These are phyloP conservation scores for Sprattus sprattus DNA, from an alignment of 2,113 vertebrate species.

Conservation along the genomic window DNA sequence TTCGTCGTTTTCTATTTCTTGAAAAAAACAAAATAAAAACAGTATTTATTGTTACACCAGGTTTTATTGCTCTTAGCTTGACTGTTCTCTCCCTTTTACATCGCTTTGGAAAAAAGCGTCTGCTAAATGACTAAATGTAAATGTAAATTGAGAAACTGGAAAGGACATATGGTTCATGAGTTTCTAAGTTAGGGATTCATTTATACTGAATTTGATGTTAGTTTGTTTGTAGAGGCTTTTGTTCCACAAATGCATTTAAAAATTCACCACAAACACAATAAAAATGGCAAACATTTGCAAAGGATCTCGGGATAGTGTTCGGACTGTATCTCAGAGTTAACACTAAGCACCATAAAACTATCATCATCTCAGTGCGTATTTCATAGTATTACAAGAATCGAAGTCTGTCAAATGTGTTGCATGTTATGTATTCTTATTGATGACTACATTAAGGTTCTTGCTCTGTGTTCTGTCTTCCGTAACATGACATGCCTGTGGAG, in stretches of 20 bases:
- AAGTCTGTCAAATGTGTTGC: neutral
- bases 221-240: neutral
- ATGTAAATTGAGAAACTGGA: neutral
- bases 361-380: neutral
- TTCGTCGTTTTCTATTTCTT: no score
- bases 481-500: neutral
- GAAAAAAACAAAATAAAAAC: no score
- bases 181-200: neutral
- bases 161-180: neutral
- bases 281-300: neutral
- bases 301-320: no score
- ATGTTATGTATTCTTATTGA: neutral
- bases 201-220: neutral
- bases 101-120: no score
- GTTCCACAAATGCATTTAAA: neutral
- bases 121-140: no score
- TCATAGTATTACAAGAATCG: neutral
- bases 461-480: neutral
- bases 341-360: neutral
- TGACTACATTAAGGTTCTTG: constrained; percentile 8
- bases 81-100: no score
- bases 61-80: no score
- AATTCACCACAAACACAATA: neutral
- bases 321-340: no score
- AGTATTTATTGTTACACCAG: no score